Base-by-base conservation (phyloP, 2,888 invertebrate species). In the Ferdinandea cuprea region DNA sequence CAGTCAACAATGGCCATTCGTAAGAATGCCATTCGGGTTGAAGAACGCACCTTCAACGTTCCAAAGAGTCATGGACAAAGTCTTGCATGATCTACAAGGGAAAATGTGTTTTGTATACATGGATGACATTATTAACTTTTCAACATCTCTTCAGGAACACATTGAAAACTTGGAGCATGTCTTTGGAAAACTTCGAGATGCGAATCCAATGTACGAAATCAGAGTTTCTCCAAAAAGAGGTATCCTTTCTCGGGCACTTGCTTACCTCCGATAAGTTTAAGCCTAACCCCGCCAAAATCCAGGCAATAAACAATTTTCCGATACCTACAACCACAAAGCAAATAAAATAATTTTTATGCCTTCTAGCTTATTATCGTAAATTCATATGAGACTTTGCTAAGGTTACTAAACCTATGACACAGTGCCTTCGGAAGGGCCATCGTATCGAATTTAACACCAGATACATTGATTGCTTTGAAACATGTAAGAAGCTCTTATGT, bases 171-270 rank as follows among this genome's bases (percentile, higher is more conserved):
- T 68, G 15, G 15, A 81, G 66, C 15, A 32, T 42, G 85, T 88
- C 1, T 86, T 88, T 28, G n/a, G 87, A 48, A 84, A 74, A 66
- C 68, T 87, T 3, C 42, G 79, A 21, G 48, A 85, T 46, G 73
- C 69, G 0, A 86, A 77, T 87, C 3, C 86, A 87, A 50, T n/a
- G 86, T 87, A 30, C 9, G 9, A 61, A 61, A 8, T 65, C 81
- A 1, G 84, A 87, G 66, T 87, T 88, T 65, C 54, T 88, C 0
- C 58, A 50, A 17, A 86, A 86, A 48, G 85, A 87, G 76, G 78
- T 88, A 0, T 72, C 85, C 9, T 89, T 86, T 72, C 68, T 90
- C 8, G 88, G 89, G 6, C 88, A 88, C 37, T 35, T 89, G 0
- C 40, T 77, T 3, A 77, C 81, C 7, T 40, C 79, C 7, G 86